Base-by-base conservation (phyloP, 2,888 invertebrate species). In the Megastigmus dorsalis region DNA sequence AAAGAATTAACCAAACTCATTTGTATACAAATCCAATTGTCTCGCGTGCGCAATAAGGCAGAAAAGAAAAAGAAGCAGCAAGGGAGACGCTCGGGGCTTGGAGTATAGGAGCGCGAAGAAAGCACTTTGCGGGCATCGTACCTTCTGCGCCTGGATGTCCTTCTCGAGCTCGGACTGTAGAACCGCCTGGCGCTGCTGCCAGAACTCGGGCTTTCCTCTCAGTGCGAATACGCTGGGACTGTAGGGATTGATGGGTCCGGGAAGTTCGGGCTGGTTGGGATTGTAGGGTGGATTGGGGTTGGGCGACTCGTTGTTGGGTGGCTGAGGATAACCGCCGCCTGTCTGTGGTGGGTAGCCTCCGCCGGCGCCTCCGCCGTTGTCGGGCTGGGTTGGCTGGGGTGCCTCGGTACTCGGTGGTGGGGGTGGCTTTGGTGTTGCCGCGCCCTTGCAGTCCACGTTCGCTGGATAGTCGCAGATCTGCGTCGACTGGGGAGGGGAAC, bases 391-490 rank as follows among this genome's bases (percentile, higher is more conserved):
- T 1, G 73, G 73, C 23, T 75, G 78, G n/a, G 77, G 74, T 6
- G 30, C 66, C 20, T 70, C 75, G 50, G 77, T 68, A 6, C 72
- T 67, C 74, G 74, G 71, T 38, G 82, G 68, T 78, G 79, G 57
- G 0, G 85, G n/a, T n/a, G n/a, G 84, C 28, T 66, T 68, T 0
- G 87, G 81, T 10, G 84, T 84, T 5, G 82, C 82, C 30, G 84
- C 81, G 7, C 88, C 89, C 77, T 85, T 87, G 80, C 93, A 93
- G 81, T 92, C 90, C 0, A 93, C 93, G 67, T 90, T 89, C 54
- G 90, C 86, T 0, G 90, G 89, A 79, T 92, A 93, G 83, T 93
- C 93, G 78, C 93, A 93, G 18, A 93, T 90, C 33, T 92, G 92
- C 3, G 92, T 85, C 60, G 88, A 87, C 93, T 93, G 86, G 73